Evolutionary conservation across 37 sponge, comb jelly and placozoan species (phyloP), one percentile per base, ranked within the genome.

Genomic region (Geodia barretti): DNA sequence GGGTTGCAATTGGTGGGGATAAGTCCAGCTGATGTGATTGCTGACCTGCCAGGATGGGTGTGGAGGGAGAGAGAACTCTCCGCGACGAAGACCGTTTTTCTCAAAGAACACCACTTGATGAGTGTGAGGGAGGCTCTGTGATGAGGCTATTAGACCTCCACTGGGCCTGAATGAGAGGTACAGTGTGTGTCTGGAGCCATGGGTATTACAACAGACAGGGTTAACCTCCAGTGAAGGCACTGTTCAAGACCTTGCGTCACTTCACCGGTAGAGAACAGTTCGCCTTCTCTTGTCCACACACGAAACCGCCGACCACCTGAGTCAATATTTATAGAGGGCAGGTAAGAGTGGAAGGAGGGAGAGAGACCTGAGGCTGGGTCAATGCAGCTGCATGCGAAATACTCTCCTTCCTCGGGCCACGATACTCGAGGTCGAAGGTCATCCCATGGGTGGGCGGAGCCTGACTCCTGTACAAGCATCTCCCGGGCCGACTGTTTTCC

Each of bases 331-430:
- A 58, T 20, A 20, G 11, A 11, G 19, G 19, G 17, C 19, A 58
- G 60, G 11, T 58, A 20, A 11, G 11, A 58, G 60, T 20, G 11
- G 11, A 58, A 11, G 19, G 29, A 40, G 62, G 25, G 37, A 76
- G 0, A 0, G 77, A 63, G 63, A 62, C 92, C 92, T 29, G 89
- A 84, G 19, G n/a, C 63, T 8, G 87, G 81, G 25, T 82, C 74
- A 28, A 97, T 60, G 23, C 83, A 76, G 62, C 85, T 88, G 73
- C 87, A 83, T 3, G 68, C 95, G 90, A 99, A 96, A 70, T 84
- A 94, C 84, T 99, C 96, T 29, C 99, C 99, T 73, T 99, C 97
- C 60, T 93, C 99, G 25, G 93, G 77, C 99, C 99, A 99, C 40
- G 91, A 90, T 26, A 99, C 66, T 17, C 93, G 64, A 0, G 92